Conservation (phyloP, 1,140 invertebrate species). For the Fopius arisanus region DNA sequence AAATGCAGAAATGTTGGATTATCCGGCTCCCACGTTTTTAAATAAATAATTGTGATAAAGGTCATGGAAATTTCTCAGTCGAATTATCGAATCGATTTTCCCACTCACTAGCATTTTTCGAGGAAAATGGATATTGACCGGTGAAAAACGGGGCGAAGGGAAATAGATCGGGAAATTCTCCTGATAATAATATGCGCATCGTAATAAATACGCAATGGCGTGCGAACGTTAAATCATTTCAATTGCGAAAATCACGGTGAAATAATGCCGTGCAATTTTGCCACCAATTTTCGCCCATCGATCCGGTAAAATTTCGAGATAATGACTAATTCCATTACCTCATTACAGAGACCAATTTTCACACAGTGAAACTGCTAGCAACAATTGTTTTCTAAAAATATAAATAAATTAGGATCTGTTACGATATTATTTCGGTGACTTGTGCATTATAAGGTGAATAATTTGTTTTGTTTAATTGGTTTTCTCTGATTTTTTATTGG, state of each 20-base stretch:
- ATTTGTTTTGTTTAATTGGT: no score
- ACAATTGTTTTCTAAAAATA: no score
- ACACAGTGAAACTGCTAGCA: no score
- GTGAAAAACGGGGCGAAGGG: neutral
- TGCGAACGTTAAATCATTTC: constrained; percentile 23
- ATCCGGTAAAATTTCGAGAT: neutral
- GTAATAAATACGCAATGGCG: constrained; percentile 29
- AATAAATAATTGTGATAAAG: neutral
- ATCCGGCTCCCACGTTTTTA: neutral
- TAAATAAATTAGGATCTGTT: no score
- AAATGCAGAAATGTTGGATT: no score
- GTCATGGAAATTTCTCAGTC: neutral
- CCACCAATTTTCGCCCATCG: neutral
- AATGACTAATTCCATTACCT: neutral
- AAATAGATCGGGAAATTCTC: neutral
- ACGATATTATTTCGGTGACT: no score
- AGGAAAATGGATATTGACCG: neutral
- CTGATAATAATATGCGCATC: neutral
- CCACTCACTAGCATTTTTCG: neutral
- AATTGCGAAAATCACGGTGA: neutral
- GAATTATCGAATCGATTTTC: neutral
- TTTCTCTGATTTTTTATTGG: no score
- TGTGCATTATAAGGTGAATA: no score
- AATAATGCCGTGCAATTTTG: constrained; percentile 1
- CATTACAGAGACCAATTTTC: no score